Percentiles rank a stretch among this genome's conserved stretches.
Evolutionary conservation across 2,888 invertebrate genomes (phyloP).

Genomic region (Watsonalla cultraria): DNA sequence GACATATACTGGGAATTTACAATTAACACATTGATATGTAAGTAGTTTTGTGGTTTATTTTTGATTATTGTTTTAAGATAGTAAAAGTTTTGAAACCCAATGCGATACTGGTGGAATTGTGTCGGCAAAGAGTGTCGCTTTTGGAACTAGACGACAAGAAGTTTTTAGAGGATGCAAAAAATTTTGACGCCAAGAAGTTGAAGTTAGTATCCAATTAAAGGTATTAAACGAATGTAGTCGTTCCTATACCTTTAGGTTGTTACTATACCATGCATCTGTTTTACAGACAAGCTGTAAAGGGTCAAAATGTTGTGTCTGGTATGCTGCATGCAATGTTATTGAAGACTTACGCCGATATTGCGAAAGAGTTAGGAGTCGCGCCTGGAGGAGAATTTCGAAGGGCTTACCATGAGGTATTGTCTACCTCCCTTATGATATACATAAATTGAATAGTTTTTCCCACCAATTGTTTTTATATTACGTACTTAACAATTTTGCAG

Average conservation of each 20-base stretch:
- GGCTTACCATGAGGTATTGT: conserved; percentile 65
- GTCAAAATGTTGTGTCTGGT: conserved; percentile 64
- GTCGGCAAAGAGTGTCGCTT: conserved; percentile 65
- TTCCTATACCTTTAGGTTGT: not conserved
- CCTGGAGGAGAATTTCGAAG: conserved; percentile 71
- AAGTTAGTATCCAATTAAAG: conserved; percentile 40
- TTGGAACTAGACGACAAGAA: conserved; percentile 68
- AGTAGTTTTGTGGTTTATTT: conserved; percentile 2
- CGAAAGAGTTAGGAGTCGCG: conserved; percentile 68
- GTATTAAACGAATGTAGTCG: not conserved
- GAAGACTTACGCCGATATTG: conserved; percentile 70
- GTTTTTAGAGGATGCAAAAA: conserved; percentile 69
- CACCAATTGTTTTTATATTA: not conserved
- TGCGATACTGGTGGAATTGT: conserved; percentile 66
- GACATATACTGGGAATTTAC: not conserved
- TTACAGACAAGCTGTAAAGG: conserved; percentile 60
- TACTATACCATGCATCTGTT: not conserved
- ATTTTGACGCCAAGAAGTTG: conserved; percentile 58
- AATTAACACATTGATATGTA: not conserved
- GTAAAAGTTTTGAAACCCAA: conserved; percentile 58
- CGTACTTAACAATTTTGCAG: conserved; percentile 32
- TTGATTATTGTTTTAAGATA: conserved; percentile 38
- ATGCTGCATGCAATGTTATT: conserved; percentile 70
- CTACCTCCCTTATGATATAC: not conserved
- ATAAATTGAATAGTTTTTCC: too few species aligned